Evolutionary conservation across 1,140 invertebrate species (phyloP).

Genomic region (honey bee (Apis mellifera)): DNA sequence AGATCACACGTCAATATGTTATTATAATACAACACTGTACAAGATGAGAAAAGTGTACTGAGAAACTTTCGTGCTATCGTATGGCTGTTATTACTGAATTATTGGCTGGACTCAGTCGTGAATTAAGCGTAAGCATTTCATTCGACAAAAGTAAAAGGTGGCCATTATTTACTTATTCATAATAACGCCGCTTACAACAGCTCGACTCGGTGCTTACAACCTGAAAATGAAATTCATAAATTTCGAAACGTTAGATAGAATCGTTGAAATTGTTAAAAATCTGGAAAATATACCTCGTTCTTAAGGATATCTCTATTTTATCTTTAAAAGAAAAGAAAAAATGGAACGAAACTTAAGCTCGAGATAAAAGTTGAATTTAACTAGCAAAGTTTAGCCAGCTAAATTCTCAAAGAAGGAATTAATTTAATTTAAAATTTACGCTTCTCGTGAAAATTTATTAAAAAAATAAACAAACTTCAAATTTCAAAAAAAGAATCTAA

Average conservation of each 20-base stretch:
- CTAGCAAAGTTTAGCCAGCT: too few relatives aligned
- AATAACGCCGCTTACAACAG: neutral
- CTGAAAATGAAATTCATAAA: slow-evolving; percentile 36
- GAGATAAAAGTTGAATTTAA: too few relatives aligned
- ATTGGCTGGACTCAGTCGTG: neutral
- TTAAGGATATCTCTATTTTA: too few relatives aligned
- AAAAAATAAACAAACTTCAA: too few relatives aligned
- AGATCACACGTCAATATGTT: slow-evolving; percentile 30
- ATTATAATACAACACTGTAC: slow-evolving; percentile 22
- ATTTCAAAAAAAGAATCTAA: too few relatives aligned
- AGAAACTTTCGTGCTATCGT: too few relatives aligned
- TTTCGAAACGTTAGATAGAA: neutral
- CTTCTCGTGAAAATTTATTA: too few relatives aligned
- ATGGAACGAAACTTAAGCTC: too few relatives aligned
- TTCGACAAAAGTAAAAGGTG: neutral
- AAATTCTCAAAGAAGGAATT: too few relatives aligned
- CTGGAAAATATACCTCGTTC: too few relatives aligned
- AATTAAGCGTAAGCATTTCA: slow-evolving; percentile 55
- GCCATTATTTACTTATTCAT: neutral
- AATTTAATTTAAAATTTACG: too few relatives aligned
- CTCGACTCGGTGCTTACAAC: slow-evolving; percentile 4
- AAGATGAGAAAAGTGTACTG: neutral
- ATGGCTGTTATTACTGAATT: slow-evolving; percentile 6
- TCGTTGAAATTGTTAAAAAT: neutral
- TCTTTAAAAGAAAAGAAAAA: too few relatives aligned